phyloP scores from a whole-genome alignment of 1,140 invertebrate species.

The Drosophila albomicans region DNA sequence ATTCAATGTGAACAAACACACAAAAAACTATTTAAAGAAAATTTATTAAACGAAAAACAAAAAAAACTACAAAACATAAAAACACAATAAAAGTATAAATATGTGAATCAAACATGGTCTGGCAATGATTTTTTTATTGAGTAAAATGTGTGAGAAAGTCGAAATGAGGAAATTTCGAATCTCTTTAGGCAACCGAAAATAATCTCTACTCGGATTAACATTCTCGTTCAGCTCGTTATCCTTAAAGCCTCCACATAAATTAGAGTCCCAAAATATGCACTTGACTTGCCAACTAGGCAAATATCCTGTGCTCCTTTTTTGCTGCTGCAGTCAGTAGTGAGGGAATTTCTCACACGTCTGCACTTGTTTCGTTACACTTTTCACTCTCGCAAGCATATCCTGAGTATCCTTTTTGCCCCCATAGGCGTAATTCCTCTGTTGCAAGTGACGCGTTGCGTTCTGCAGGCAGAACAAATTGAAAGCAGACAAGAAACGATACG shows the following conservation, averaged over 20 bases:
- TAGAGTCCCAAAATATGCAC: conserved; percentile 11
- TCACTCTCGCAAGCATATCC: conserved; percentile 18
- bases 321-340: neutral
- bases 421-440: conserved; percentile 56
- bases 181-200: neutral
- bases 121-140: conserved; percentile 14
- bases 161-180: neutral
- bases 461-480: conserved; percentile 76
- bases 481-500: conserved; percentile 19
- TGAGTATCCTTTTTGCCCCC: conserved; percentile 17
- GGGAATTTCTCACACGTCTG: conserved; percentile 53
- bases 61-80: conserved; percentile 44
- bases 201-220: neutral
- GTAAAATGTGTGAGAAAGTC: too few relatives aligned
- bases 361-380: conserved; percentile 56
- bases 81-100: conserved; percentile 66
- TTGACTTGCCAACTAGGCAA: conserved; percentile 42
- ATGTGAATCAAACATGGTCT: conserved; percentile 65
- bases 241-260: conserved; percentile 17
- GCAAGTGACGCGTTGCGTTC: conserved; percentile 63
- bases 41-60: conserved; percentile 52
- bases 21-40: conserved; percentile 52
- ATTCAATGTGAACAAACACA: conserved; percentile 61
- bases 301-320: conserved; percentile 41
- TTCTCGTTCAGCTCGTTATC: conserved; percentile 1